Percentiles rank a stretch among this genome's conserved stretches.
Conservation (phyloP, 2,888 invertebrate genomes). For the Drosophila testacea region DNA sequence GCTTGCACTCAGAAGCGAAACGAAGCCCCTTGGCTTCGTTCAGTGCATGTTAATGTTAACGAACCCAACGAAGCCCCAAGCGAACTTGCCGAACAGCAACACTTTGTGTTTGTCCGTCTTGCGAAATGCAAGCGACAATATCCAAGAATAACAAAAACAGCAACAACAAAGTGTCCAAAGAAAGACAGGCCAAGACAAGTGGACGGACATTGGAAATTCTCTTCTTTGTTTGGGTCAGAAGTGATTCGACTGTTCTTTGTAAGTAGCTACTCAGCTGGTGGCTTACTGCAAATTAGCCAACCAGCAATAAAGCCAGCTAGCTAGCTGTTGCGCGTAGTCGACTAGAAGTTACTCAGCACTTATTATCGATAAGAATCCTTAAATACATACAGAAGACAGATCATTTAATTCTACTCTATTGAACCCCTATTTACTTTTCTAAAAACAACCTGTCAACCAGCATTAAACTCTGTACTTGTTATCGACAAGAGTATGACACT, state of each 20-base stretch:
- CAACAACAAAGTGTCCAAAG: conserved; percentile 3
- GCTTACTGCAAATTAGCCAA: conserved; percentile 3
- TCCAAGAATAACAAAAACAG: neutral
- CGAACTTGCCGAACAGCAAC: conserved; percentile 22
- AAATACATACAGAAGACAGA: no score
- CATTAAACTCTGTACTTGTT: neutral
- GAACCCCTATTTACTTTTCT: no score
- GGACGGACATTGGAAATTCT: conserved; percentile 8
- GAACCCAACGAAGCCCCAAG: conserved; percentile 59
- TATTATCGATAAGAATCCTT: neutral
- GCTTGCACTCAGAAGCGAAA: conserved; percentile 37
- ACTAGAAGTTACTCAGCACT: neutral
- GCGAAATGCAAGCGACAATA: conserved; percentile 41
- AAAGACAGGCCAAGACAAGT: conserved; percentile 3
- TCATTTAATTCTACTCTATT: no score
- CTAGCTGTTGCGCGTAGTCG: neutral
- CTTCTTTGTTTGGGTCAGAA: conserved; percentile 11
- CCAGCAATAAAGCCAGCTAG: neutral
- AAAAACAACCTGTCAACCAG: no score
- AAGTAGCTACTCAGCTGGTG: neutral
- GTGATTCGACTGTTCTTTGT: conserved; percentile 1
- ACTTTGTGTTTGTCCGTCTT: conserved; percentile 26
- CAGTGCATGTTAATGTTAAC: conserved; percentile 67
- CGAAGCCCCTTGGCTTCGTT: conserved; percentile 29
- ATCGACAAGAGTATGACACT: neutral